Percentiles rank a stretch among this genome's conserved stretches.
Conservation (phyloP, 2,113 vertebrate genomes). For the Melierax canorus region DNA sequence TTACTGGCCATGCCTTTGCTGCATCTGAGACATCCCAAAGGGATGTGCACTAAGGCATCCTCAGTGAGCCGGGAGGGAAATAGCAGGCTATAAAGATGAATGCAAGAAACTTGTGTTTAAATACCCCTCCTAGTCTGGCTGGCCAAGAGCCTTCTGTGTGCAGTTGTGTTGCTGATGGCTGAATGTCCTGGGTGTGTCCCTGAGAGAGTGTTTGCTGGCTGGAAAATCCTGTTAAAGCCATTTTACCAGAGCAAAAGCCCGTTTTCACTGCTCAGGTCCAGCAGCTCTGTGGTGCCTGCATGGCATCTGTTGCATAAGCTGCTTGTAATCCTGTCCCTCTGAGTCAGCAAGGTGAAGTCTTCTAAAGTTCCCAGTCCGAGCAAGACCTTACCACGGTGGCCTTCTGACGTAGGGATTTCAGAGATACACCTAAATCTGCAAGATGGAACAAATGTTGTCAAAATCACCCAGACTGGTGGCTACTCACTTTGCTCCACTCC, state of each 20-base stretch:
- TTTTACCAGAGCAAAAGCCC: neutral
- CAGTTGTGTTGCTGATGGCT: neutral
- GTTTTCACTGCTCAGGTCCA: neutral
- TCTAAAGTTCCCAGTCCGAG: neutral
- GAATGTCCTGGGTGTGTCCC: slow-evolving; percentile 15
- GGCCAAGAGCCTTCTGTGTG: neutral
- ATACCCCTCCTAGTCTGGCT: neutral
- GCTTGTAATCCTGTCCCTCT: neutral
- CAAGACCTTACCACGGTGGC: neutral
- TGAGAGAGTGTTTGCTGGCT: neutral
- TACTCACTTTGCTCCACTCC: fast-evolving
- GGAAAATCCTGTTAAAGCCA: neutral
- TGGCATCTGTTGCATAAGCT: neutral
- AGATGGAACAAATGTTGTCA: neutral
- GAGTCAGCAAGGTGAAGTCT: neutral
- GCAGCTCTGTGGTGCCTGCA: neutral
- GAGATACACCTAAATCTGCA: neutral
- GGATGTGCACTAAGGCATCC: neutral
- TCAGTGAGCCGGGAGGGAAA: neutral
- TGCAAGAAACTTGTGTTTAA: slow-evolving; percentile 22
- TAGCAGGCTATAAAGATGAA: neutral
- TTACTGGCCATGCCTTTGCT: neutral
- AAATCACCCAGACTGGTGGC: neutral
- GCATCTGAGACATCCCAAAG: neutral
- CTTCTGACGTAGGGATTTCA: neutral